phyloP scores from a whole-genome alignment of 2,888 invertebrate genomes.

The Erynnis tages region DNA sequence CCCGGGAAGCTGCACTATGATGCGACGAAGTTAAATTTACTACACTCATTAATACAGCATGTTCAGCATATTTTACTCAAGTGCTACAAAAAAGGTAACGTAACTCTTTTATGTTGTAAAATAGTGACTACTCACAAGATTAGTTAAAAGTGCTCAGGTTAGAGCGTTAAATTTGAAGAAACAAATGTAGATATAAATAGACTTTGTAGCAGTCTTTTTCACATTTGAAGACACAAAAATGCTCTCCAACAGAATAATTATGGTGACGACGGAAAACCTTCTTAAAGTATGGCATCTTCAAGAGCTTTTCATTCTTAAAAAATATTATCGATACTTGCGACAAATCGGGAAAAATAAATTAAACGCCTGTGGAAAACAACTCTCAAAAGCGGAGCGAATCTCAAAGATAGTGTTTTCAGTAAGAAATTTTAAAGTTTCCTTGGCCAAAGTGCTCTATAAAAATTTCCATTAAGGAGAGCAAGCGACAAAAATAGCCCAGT shows the following conservation, averaged over 20 bases:
- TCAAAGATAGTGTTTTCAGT: background rate
- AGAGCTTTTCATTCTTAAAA: too few relatives aligned
- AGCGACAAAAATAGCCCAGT: constrained; percentile 41
- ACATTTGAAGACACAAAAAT: too few relatives aligned
- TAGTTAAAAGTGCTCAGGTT: too few relatives aligned
- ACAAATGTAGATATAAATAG: too few relatives aligned
- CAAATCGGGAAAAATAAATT: background rate
- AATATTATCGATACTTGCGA: background rate
- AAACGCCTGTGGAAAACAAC: background rate
- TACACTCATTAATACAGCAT: background rate
- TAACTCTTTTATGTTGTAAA: too few relatives aligned
- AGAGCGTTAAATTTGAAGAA: too few relatives aligned
- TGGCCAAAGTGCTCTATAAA: constrained; percentile 10
- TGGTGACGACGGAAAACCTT: too few relatives aligned
- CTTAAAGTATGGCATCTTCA: too few relatives aligned
- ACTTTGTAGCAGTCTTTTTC: too few relatives aligned
- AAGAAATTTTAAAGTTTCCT: constrained; percentile 17
- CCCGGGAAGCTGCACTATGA: constrained; percentile 16
- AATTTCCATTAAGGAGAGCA: constrained; percentile 21
- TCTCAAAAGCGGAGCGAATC: background rate
- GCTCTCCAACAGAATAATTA: too few relatives aligned
- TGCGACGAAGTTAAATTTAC: constrained; percentile 16
- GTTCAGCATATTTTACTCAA: background rate
- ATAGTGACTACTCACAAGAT: too few relatives aligned
- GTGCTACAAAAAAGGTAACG: background rate